Evolutionary conservation across 2,797 vertebrate species (phyloP).

Genomic region (Alcedo atthis): DNA sequence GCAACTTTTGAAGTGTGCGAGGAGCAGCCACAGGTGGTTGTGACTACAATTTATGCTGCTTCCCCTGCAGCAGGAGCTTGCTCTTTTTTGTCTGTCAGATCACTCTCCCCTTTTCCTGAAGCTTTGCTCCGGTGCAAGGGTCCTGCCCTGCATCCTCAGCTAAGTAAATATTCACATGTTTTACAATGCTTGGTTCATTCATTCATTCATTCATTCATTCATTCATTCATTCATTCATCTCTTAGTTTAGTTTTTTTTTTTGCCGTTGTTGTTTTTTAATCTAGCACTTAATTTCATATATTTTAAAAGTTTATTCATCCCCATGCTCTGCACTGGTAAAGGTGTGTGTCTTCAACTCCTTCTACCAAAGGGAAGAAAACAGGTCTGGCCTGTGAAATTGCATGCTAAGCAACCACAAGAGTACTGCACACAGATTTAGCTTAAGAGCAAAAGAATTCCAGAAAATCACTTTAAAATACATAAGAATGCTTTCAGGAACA

Average conservation of each 20-base stretch:
- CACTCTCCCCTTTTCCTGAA: accelerated
- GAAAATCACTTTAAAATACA: not conserved
- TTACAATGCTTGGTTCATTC: not conserved
- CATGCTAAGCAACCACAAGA: not conserved
- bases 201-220: not conserved
- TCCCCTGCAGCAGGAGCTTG: not conserved
- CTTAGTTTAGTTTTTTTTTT: not conserved
- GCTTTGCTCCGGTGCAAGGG: not conserved
- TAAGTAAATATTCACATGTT: not conserved
- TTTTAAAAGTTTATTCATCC: not conserved
- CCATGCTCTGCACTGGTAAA: not conserved
- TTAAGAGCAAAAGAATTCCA: not conserved
- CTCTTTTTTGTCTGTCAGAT: not conserved
- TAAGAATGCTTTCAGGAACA: not conserved
- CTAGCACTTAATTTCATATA: not conserved
- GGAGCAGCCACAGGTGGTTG: not conserved
- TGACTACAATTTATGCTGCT: not conserved
- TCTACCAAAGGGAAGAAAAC: not conserved
- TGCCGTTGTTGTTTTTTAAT: not conserved
- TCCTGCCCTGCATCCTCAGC: not conserved
- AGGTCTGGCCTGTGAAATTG: not conserved
- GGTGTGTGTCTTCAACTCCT: not conserved
- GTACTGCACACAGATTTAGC: not conserved
- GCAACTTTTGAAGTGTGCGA: not conserved
- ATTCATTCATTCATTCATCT: not conserved